Evolutionary conservation across 2,113 vertebrate genomes (phyloP), one percentile per base, ranked within the genome.

Genomic region (Probosciger aterrimus): DNA sequence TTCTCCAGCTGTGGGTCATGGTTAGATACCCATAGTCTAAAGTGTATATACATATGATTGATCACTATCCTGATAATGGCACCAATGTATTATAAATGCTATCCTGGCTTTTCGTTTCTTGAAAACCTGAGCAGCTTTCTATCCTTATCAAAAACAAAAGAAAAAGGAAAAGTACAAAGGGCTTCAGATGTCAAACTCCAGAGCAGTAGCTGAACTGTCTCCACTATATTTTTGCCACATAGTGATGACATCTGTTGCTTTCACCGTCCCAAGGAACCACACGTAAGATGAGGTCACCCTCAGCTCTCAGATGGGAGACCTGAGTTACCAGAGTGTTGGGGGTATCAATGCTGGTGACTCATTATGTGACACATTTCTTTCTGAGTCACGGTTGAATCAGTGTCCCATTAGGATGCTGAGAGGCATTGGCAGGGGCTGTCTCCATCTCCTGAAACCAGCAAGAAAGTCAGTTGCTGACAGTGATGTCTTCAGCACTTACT

Each of bases 341-440:
- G 57, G 39, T 68, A 81, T 69, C 5, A 4, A 22, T 71, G 41
- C 64, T 35, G 90, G 50, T 96, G 96, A 95, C 55, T 97, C 85
- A 88, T 43, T 52, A 27, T 1, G 25, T 83, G 94, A 94, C 85
- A 96, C 79, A 74, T 94, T 93, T 93, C 71, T 79, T 94, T 92
- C 53, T 95, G 92, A 95, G 88, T 86, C 87, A 82, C 0, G 1
- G 41, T 6, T 77, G 53, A 92, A 88, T 91, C 90, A 55, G 24
- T 73, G 75, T 18, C 46, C 71, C 4, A 3, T 67, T 73, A 63
- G 53, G 76, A 86, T 41, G 39, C 71, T 5, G 25, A 77, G 44
- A 75, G 47, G 25, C 49, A 76, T 73, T 7, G 1, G 11, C 33
- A 63, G 31, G 33, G 25, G 7, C 41, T 82, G 75, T 57, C 9